These are phyloP conservation scores for Lymantria dispar DNA, from an alignment of 2,888 invertebrate species.

Conservation along the genomic window DNA sequence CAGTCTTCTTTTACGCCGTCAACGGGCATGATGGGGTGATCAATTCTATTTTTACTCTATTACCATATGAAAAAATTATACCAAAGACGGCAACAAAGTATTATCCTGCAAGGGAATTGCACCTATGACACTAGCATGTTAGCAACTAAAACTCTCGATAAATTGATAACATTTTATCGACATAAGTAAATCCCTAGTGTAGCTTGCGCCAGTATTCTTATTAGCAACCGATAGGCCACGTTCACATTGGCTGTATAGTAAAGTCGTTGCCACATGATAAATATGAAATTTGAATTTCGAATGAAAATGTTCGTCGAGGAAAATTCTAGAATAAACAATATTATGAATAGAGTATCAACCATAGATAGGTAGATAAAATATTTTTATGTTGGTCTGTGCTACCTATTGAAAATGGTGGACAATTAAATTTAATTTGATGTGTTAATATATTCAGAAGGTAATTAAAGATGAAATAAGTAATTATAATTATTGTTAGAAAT, in stretches of 20 bases:
- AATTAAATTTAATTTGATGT: background rate
- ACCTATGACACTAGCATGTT: too few species aligned
- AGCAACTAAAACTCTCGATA: background rate
- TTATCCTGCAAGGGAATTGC: too few species aligned
- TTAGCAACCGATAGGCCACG: constrained; percentile 57
- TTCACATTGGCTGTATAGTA: constrained; percentile 35
- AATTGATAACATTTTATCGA: constrained; percentile 2
- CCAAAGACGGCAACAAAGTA: too few species aligned
- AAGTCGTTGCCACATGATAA: constrained; percentile 2
- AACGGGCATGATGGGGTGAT: too few species aligned
- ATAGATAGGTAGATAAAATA: background rate
- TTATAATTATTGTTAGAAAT: too few species aligned
- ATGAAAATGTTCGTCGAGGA: background rate
- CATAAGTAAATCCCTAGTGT: constrained; percentile 28
- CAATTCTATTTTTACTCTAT: too few species aligned
- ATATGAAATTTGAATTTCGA: background rate
- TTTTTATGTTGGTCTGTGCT: background rate
- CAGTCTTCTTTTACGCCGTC: too few species aligned
- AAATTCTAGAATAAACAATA: background rate
- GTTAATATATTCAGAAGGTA: background rate
- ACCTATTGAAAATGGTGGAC: background rate
- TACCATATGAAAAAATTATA: too few species aligned
- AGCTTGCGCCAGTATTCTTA: constrained; percentile 75
- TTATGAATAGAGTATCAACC: background rate
- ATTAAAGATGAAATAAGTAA: background rate